These are phyloP conservation scores for Heliconius nattereri DNA, from an alignment of 1,140 invertebrate species.

Conservation along the genomic window DNA sequence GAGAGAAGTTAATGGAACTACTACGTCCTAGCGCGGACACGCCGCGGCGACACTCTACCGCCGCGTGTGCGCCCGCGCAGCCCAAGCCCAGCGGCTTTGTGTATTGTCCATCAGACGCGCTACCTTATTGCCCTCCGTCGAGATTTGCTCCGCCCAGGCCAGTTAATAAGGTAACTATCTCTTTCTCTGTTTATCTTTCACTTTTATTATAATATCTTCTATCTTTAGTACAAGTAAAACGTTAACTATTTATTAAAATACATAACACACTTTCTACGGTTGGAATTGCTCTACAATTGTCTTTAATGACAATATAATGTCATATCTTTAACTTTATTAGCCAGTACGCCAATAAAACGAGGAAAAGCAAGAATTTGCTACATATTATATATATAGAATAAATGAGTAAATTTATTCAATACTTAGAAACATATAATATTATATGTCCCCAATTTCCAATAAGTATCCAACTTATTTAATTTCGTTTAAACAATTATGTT, in stretches of 20 bases:
- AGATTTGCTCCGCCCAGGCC: constrained; percentile 61
- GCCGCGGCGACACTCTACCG: constrained; percentile 74
- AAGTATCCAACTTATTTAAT: background rate
- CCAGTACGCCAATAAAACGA: too few relatives aligned
- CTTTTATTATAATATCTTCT: background rate
- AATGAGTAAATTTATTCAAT: too few relatives aligned
- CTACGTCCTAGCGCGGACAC: constrained; percentile 63
- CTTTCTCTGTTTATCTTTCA: background rate
- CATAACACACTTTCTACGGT: too few relatives aligned
- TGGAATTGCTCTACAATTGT: too few relatives aligned
- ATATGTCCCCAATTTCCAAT: too few relatives aligned
- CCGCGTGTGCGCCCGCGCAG: constrained; percentile 65
- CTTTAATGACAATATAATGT: too few relatives aligned
- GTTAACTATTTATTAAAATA: too few relatives aligned
- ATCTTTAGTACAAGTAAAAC: too few relatives aligned
- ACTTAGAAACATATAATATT: too few relatives aligned
- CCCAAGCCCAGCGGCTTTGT: constrained; percentile 69
- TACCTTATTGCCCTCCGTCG: constrained; percentile 78
- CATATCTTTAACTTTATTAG: too few relatives aligned
- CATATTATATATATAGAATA: too few relatives aligned
- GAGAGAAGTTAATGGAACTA: constrained; percentile 70
- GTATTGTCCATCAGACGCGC: constrained; percentile 77
- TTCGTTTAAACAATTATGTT: background rate
- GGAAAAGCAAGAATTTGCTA: too few relatives aligned
- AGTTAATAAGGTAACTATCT: constrained; percentile 52